These are phyloP conservation scores for Eilema sororculum DNA, from an alignment of 2,888 invertebrate species.

Conservation along the genomic window DNA sequence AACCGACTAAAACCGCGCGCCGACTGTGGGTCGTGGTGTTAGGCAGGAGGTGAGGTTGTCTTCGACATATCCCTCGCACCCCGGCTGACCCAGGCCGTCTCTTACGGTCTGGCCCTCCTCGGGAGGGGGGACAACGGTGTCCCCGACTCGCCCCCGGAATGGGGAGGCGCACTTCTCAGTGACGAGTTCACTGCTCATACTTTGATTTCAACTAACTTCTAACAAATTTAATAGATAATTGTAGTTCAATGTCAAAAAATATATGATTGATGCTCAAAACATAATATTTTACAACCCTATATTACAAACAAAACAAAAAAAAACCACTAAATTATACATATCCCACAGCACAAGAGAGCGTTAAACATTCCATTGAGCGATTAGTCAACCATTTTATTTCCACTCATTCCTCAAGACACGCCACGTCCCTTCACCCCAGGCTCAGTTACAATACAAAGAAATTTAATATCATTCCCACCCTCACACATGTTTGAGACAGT, in stretches of 20 bases:
- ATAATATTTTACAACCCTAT: not conserved
- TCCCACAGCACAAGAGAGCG: not conserved
- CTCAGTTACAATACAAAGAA: conserved; percentile 19
- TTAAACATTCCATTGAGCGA: not conserved
- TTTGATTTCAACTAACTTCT: not conserved
- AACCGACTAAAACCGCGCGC: too few species aligned
- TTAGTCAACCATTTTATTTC: not conserved
- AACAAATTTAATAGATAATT: too few species aligned
- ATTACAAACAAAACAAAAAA: not conserved
- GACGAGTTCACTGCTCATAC: not conserved
- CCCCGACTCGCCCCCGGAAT: too few species aligned
- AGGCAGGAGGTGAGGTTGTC: too few species aligned
- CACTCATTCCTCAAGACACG: not conserved
- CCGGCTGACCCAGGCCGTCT: too few species aligned
- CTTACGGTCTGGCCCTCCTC: too few species aligned
- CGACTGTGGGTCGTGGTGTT: too few species aligned
- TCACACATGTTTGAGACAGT: conserved; percentile 41
- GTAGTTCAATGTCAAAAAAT: too few species aligned
- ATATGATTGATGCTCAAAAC: too few species aligned
- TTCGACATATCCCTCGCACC: too few species aligned
- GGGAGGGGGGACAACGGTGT: too few species aligned
- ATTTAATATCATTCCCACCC: conserved; percentile 45
- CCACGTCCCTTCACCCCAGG: not conserved
- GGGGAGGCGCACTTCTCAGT: too few species aligned
- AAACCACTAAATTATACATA: not conserved